Percentiles rank a stretch among this genome's conserved stretches.
Evolutionary conservation across 2,888 invertebrate genomes (phyloP).

Genomic region (Agonopterix subpropinquella): DNA sequence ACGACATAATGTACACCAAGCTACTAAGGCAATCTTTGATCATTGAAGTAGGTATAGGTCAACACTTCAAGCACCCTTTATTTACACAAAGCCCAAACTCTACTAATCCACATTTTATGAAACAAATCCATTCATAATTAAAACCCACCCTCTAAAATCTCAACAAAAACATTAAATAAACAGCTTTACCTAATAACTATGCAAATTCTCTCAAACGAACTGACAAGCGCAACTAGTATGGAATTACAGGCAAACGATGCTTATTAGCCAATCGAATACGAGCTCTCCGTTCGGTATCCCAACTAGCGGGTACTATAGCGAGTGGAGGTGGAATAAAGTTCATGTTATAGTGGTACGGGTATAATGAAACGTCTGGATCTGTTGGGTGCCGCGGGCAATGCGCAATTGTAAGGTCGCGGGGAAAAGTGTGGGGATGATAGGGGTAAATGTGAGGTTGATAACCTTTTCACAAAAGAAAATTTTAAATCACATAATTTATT

Average conservation of each 20-base stretch:
- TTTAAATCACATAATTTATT: too few relatives aligned
- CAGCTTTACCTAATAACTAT: slow-evolving; percentile 47
- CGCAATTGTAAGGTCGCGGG: slow-evolving; percentile 13
- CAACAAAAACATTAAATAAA: slow-evolving; percentile 28
- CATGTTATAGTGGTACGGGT: slow-evolving; percentile 15
- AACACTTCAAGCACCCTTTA: neutral
- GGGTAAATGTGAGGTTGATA: too few relatives aligned
- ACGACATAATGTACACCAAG: too few relatives aligned
- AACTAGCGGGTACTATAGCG: slow-evolving; percentile 3
- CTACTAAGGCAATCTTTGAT: too few relatives aligned
- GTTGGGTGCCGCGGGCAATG: slow-evolving; percentile 30
- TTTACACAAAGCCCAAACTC: neutral
- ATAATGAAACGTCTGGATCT: slow-evolving; percentile 42
- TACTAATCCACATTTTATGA: slow-evolving; percentile 12
- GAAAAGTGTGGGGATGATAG: neutral
- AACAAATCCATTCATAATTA: slow-evolving; percentile 29
- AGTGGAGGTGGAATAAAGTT: slow-evolving; percentile 12
- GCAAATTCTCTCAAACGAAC: slow-evolving; percentile 54
- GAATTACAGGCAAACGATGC: slow-evolving; percentile 16
- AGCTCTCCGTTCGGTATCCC: slow-evolving; percentile 12
- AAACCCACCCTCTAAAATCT: slow-evolving; percentile 10
- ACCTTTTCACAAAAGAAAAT: too few relatives aligned
- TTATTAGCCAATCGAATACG: slow-evolving; percentile 15
- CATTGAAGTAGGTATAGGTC: too few relatives aligned
- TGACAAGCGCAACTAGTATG: slow-evolving; percentile 34